Evolutionary conservation across 1,140 invertebrate genomes (phyloP), one percentile per base, ranked within the genome.

Genomic region (Sarcophaga peregrina): DNA sequence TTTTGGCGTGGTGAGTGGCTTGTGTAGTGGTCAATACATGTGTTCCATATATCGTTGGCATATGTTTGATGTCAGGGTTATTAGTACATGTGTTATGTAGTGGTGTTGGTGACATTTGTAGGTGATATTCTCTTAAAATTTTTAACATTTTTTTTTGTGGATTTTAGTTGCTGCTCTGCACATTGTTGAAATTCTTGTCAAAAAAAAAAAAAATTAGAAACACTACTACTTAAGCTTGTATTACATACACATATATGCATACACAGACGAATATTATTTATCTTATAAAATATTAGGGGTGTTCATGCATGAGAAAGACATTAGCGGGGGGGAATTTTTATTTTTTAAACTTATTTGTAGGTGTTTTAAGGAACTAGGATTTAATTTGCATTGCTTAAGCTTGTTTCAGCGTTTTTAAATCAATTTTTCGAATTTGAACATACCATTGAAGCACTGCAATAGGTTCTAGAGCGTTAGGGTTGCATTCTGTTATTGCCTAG

Each of bases 21-120:
- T 47, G 74, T 48, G 20, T 78, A 17, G n/a, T 15, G 46, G 45
- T 58, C 54, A 37, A 37, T 37, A 37, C 54, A 58, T 58, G 54
- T 58, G 54, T 58, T 68, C n/a, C 15, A 9, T 68, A 62, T 17
- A 52, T 52, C 52, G 48, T 78, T 48, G 75, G 47, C 75, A 78
- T 78, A 78, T 52, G 75, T 78, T 78, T 78, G 75, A 78, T 78
- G 75, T 78, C 75, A 78, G 75, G 75, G 75, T 78, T 78, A 78
- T 78, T 37, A 2, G 25, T 37, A 37, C 25, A 4, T 37, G 4
- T 37, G 25, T 37, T n/a, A 37, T 4, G 25, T 37, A 37, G 1
- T 37, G 25, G 25, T 37, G 25, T 78, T 78, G 75, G 47, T 78
- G 75, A 78, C 75, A 78, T 20, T 78, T 78, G 75, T 78, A 78